Evolutionary conservation across 2,113 vertebrate genomes (phyloP).

Genomic region (Cavia aperea): DNA sequence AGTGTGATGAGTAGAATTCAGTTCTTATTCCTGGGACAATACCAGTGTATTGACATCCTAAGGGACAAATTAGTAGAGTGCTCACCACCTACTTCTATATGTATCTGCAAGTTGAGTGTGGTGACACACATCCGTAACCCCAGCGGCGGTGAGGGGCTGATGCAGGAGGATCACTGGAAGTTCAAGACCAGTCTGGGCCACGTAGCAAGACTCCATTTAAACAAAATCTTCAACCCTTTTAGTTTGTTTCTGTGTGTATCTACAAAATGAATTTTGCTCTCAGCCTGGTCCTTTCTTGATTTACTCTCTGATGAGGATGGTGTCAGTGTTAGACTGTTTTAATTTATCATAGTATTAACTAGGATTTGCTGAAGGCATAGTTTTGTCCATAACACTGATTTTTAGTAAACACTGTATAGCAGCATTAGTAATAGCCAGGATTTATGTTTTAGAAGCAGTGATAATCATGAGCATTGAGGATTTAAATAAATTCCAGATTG

Average conservation of each 20-base stretch:
- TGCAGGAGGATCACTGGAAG: not conserved
- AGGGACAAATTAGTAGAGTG: not conserved
- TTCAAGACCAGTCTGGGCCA: not conserved
- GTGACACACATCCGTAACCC: not conserved
- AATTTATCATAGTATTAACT: not conserved
- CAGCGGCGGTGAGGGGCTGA: not conserved
- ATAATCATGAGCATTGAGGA: not conserved
- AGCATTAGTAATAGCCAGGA: constrained; percentile 6
- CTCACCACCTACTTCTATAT: not conserved
- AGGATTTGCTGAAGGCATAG: not conserved
- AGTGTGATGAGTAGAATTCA: not conserved
- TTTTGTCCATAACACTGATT: not conserved
- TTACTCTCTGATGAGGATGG: not conserved
- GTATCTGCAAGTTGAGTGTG: not conserved
- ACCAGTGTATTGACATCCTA: not conserved
- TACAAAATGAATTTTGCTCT: not conserved
- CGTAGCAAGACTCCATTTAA: not conserved
- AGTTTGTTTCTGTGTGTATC: not conserved
- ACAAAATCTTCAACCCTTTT: not conserved
- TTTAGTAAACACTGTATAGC: not conserved
- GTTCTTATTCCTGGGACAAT: not conserved
- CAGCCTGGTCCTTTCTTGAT: not conserved
- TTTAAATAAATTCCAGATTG: constrained; percentile 26
- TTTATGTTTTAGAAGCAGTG: constrained; percentile 26
- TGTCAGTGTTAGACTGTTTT: not conserved